Evolutionary conservation across 2,888 invertebrate species (phyloP).

Genomic region (Unio pictorum): DNA sequence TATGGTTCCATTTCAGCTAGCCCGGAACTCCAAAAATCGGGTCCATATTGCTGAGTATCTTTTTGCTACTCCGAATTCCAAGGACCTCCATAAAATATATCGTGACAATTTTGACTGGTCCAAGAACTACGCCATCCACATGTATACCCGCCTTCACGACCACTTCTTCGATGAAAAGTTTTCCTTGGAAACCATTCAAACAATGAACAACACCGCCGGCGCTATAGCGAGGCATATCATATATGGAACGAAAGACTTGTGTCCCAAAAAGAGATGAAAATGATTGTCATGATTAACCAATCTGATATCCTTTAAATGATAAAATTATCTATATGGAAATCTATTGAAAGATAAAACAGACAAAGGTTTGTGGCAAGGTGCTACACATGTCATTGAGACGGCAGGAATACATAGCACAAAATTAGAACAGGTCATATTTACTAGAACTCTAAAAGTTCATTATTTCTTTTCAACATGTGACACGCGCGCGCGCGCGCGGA

Average conservation of each 20-base stretch:
- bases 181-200: constrained; percentile 21
- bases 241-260: constrained; percentile 34
- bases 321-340: no score
- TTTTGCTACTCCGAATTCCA: constrained; percentile 41
- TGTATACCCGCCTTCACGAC: constrained; percentile 26
- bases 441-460: no score
- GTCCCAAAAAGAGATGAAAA: constrained; percentile 3
- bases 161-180: constrained; percentile 15
- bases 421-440: no score
- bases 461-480: no score
- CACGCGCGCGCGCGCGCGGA: no score
- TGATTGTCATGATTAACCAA: no score
- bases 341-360: no score
- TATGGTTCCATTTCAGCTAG: constrained; percentile 41
- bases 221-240: constrained; percentile 39
- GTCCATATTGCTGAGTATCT: constrained; percentile 42
- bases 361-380: no score
- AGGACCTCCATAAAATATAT: constrained; percentile 32
- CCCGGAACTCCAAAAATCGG: constrained; percentile 28
- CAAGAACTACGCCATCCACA: constrained; percentile 57
- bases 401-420: no score
- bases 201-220: constrained; percentile 40
- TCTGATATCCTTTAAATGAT: no score
- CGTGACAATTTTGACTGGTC: constrained; percentile 37
- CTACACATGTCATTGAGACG: no score